A percentile compares a stretch with the other conserved stretches of the same genome.
Evolutionary conservation across 2,113 vertebrate species (phyloP).

Genomic region (Rhinoderma darwinii): DNA sequence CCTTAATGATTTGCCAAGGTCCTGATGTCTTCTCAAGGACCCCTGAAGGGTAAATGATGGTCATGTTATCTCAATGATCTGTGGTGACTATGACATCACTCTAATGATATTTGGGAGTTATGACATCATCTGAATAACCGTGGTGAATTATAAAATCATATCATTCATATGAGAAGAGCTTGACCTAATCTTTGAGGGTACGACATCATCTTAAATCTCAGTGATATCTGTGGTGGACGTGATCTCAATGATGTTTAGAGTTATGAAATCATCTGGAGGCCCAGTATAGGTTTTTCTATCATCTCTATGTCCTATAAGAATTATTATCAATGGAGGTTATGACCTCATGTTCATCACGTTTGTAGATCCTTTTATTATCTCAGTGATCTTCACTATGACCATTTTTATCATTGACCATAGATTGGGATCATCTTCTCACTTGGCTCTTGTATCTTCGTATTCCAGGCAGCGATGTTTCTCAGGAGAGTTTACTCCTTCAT

Average conservation of each 20-base stretch:
- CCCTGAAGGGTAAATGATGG: background rate
- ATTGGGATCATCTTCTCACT: background rate
- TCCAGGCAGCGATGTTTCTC: conserved; percentile 87
- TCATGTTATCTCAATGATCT: background rate
- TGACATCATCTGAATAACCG: background rate
- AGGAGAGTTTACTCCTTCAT: conserved; percentile 92
- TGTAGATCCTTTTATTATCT: background rate
- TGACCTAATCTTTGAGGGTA: background rate
- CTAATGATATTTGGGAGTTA: background rate
- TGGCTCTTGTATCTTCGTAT: background rate
- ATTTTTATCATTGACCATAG: no score
- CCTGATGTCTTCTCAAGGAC: background rate
- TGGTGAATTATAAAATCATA: background rate
- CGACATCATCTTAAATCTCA: no score
- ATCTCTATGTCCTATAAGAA: background rate
- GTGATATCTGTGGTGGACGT: background rate
- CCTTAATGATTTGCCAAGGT: background rate
- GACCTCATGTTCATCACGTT: background rate
- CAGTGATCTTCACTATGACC: no score
- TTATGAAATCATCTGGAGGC: background rate
- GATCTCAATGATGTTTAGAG: background rate
- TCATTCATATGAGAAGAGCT: background rate
- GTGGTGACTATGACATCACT: background rate
- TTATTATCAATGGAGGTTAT: no score
- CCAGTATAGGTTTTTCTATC: background rate